Evolutionary conservation across 2,797 vertebrate genomes (phyloP), one percentile per base, ranked within the genome.

Genomic region (Siniperca scherzeri): DNA sequence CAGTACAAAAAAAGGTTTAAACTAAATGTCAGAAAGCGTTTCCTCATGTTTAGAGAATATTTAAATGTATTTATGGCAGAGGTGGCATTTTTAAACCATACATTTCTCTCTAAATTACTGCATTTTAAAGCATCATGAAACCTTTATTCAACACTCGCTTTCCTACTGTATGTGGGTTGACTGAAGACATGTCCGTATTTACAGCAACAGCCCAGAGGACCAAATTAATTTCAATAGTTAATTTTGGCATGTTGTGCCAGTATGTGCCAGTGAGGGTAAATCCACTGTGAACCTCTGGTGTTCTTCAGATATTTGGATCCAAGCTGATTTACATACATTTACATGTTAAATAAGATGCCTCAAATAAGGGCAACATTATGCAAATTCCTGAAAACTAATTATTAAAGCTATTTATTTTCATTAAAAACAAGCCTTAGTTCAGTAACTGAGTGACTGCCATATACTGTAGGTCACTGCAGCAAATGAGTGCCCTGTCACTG

Each of bases 321-420:
- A 5, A 53, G 83, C 25, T 81, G 27, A 91, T 92, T 91, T 86
- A 25, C 88, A 93, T 90, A 81, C 1, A 92, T 93, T 84, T 88
- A 66, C 89, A 91, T 92, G 64, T 80, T 75, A 81, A 93, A 81
- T 87, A 46, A 77, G 85, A 79, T 73, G 80, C 62, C 40, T 81
- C 30, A 62, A 90, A 90, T 77, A 69, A 89, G 62, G 74, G 66
- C 52, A 79, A 72, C 53, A 78, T 53, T 82, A 88, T 90, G 84
- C 56, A 89, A 88, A 88, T 90, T 68, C 16, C 7, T 69, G 27
- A 33, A 80, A 80, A 79, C 25, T 46, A 85, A 82, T 85, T 70
- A 89, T 72, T 81, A 60, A 79, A 83, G 75, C 68, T 53, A 10
- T 73, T 84, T 85, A 71, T 85, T 70, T 79, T 76, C 13, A 57